Evolutionary conservation across 64 coral and sea anemone species (phyloP).

Genomic region (Montipora efflorescens): DNA sequence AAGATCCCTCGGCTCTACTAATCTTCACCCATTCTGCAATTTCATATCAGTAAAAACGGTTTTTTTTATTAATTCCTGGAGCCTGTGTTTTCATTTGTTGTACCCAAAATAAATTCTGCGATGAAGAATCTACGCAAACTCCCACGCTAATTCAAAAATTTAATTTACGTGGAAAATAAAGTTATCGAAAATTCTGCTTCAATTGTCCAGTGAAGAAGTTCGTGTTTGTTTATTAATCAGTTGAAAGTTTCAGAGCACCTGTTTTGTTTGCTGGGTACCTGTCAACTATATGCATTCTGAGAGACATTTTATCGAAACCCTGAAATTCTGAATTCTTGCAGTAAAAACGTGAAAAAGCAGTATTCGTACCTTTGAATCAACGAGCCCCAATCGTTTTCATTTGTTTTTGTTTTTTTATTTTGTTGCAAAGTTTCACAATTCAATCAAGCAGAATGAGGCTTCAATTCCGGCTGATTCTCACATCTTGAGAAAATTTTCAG

Average conservation of each 20-base stretch:
- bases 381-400: no score
- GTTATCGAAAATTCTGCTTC: not conserved
- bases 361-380: no score
- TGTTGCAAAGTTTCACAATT: no score
- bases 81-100: not conserved
- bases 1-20: not conserved
- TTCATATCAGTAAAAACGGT: not conserved
- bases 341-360: no score
- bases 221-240: conserved; percentile 45
- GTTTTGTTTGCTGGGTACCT: not conserved
- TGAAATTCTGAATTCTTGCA: not conserved
- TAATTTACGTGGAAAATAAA: conserved; percentile 43
- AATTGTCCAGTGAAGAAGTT: conserved; percentile 3
- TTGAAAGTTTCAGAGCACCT: not conserved
- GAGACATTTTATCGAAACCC: not conserved
- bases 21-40: not conserved
- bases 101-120: not conserved
- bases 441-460: no score
- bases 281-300: not conserved
- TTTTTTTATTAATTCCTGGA: not conserved
- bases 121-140: not conserved
- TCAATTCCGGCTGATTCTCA: no score
- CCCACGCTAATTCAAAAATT: conserved; percentile 27
- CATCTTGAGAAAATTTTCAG: no score
- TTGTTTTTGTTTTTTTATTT: no score